phyloP scores from a whole-genome alignment of 1,140 invertebrate species.

The Ephestia elutella region DNA sequence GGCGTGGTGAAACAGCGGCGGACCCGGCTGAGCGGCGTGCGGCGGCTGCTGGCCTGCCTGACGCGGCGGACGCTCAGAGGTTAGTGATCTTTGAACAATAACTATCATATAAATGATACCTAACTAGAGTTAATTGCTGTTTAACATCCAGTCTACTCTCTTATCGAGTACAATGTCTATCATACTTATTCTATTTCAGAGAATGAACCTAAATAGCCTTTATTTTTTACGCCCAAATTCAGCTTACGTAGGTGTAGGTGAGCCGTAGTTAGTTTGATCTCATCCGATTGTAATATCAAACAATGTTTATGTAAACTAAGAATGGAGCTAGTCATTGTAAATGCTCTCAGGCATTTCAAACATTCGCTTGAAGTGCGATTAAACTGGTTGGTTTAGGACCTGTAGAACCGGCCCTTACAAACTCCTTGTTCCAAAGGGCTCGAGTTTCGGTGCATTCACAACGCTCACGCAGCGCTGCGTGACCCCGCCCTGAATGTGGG shows the following conservation, averaged over 20 bases:
- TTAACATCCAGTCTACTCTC: too few species aligned
- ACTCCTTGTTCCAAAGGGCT: neutral
- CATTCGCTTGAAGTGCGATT: neutral
- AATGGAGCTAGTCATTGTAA: too few species aligned
- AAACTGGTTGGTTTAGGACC: neutral
- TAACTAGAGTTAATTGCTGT: too few species aligned
- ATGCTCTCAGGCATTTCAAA: too few species aligned
- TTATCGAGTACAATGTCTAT: too few species aligned
- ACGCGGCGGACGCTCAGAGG: slow-evolving; percentile 41
- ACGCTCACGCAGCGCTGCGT: neutral
- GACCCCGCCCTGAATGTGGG: neutral
- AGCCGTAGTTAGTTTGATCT: too few species aligned
- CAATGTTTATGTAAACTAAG: too few species aligned
- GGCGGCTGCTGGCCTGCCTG: slow-evolving; percentile 39
- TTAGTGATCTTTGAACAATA: slow-evolving; percentile 18
- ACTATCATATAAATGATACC: neutral
- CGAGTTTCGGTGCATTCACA: neutral
- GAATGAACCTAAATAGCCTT: too few species aligned
- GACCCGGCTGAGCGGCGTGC: slow-evolving; percentile 26
- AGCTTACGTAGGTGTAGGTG: too few species aligned
- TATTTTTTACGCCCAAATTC: too few species aligned
- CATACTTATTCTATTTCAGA: too few species aligned
- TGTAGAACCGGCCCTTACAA: neutral
- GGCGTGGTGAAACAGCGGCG: slow-evolving; percentile 10
- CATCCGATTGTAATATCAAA: too few species aligned